Conservation (phyloP, 2,797 vertebrate species). For the Cyclopterus lumpus region DNA sequence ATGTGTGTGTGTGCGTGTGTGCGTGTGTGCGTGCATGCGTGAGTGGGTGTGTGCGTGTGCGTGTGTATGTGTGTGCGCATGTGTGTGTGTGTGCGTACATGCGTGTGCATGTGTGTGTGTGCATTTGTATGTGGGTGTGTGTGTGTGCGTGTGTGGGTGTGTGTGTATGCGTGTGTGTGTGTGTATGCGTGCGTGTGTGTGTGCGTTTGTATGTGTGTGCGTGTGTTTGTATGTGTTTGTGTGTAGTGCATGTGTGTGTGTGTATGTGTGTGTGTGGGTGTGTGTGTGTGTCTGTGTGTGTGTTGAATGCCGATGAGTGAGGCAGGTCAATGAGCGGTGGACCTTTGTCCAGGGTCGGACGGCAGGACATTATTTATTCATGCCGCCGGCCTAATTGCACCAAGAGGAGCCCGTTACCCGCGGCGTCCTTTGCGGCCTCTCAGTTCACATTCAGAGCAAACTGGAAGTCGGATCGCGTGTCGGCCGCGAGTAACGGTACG, state of each 20-base stretch:
- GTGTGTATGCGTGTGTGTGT: not conserved
- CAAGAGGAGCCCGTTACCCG: constrained; percentile 64
- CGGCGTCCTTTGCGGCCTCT: constrained; percentile 16
- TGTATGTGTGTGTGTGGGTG: not conserved
- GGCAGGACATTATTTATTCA: constrained; percentile 74
- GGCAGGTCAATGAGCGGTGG: constrained; percentile 62
- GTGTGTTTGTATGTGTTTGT: not conserved
- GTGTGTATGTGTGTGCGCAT: no score
- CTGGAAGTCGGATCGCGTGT: constrained; percentile 53
- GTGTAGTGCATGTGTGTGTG: not conserved
- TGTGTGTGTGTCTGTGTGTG: not conserved
- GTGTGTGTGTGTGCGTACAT: no score
- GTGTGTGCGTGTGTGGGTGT: not conserved
- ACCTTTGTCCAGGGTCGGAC: constrained; percentile 63
- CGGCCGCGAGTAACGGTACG: constrained; percentile 42
- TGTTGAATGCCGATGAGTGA: not conserved
- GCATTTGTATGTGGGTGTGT: not conserved
- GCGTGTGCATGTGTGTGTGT: not conserved
- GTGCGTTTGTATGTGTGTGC: not conserved
- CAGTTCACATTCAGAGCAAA: constrained; percentile 59
- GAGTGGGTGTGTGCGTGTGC: no score
- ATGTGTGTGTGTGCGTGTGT: no score
- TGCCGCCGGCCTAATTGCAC: constrained; percentile 64
- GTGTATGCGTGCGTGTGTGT: not conserved
- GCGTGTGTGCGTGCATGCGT: no score